Percentiles rank a stretch among this genome's conserved stretches.
phyloP scores from a whole-genome alignment of 2,888 invertebrate genomes.

The Lasioglossum villosulum region DNA sequence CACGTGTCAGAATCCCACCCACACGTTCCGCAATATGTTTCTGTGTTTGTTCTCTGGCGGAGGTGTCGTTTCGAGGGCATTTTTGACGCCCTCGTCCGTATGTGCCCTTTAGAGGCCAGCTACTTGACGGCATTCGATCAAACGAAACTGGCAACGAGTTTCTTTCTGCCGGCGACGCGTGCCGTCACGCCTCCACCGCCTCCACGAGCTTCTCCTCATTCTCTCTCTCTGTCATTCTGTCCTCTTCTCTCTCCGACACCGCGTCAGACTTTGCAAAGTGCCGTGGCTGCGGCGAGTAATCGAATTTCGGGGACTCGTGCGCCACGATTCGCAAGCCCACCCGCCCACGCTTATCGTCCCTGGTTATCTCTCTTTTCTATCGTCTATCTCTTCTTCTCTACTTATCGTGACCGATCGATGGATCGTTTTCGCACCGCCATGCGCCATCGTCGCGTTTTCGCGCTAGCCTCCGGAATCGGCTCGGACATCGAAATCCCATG shows the following conservation, averaged over 20 bases:
- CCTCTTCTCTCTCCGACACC: constrained; percentile 65
- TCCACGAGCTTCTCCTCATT: not conserved
- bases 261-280: constrained; percentile 53
- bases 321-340: constrained; percentile 57
- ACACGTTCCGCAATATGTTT: not conserved
- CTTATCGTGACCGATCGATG: constrained; percentile 34
- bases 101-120: not conserved
- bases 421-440: not conserved
- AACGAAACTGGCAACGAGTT: constrained; percentile 5
- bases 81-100: not conserved
- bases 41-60: not conserved
- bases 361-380: constrained; percentile 26
- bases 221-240: not conserved
- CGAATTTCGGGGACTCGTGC: constrained; percentile 60
- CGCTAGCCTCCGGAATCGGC: not conserved
- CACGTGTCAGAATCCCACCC: not conserved
- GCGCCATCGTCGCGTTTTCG: not conserved
- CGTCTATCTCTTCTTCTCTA: constrained; percentile 20
- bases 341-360: constrained; percentile 33
- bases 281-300: constrained; percentile 56
- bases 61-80: not conserved
- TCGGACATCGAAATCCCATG: not conserved
- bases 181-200: constrained; percentile 6
- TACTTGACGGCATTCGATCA: constrained; percentile 1
- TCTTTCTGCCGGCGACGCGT: constrained; percentile 12